Evolutionary conservation across 1,140 invertebrate genomes (phyloP).

Genomic region (Hycleus cichorii): DNA sequence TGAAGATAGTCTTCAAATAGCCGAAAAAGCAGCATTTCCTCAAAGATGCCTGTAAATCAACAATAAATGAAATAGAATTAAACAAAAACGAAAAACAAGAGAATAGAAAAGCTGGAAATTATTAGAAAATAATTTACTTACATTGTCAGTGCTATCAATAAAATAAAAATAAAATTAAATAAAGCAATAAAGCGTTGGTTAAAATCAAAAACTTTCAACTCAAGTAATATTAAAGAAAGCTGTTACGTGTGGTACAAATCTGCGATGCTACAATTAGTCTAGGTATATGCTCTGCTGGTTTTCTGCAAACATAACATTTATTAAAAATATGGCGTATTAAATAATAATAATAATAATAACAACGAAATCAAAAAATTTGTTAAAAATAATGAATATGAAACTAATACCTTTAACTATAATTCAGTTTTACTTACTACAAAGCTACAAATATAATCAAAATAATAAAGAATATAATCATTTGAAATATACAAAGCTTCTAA

Average conservation of each 20-base stretch:
- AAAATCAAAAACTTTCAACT: neutral
- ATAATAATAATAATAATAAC: conserved; percentile 21
- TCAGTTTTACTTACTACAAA: conserved; percentile 35
- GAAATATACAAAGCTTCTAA: conserved; percentile 29
- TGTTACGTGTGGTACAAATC: conserved; percentile 37
- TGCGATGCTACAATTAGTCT: conserved; percentile 39
- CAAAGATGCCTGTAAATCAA: no score
- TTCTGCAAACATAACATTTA: conserved; percentile 40
- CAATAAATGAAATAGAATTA: conserved; percentile 2
- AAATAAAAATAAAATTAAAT: neutral
- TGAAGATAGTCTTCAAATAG: no score
- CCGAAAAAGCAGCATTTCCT: no score
- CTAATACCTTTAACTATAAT: conserved; percentile 20
- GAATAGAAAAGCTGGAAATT: conserved; percentile 4
- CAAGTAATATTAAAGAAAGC: conserved; percentile 25
- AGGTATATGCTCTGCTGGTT: conserved; percentile 28
- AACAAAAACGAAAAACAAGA: neutral
- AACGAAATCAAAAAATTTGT: neutral
- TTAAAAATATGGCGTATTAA: conserved; percentile 27
- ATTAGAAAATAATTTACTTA: conserved; percentile 26
- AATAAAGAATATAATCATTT: conserved; percentile 18
- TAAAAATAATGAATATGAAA: conserved; percentile 11
- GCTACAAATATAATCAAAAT: conserved; percentile 10
- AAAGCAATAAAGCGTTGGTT: conserved; percentile 20
- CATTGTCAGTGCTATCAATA: conserved; percentile 20